Conservation (phyloP, 2,888 invertebrate species). For the Agonopterix arenella region DNA sequence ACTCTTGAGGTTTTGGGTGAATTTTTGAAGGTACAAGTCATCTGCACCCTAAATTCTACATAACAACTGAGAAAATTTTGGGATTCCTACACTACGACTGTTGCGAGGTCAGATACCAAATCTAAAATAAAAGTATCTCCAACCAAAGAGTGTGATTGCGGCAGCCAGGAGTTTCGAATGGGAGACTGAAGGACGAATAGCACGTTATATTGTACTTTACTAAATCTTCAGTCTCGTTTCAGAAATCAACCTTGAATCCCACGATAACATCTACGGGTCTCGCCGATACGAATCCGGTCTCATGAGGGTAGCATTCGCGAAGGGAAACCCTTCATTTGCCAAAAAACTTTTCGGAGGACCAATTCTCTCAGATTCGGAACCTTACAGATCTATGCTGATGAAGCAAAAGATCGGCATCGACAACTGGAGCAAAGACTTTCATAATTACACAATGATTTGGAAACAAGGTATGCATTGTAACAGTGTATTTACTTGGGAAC, state of each 20-base stretch:
- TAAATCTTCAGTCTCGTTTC: not conserved
- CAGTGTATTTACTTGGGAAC: too few species aligned
- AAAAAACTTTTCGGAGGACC: slow-evolving; percentile 59
- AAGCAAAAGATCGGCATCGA: slow-evolving; percentile 55
- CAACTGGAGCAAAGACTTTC: slow-evolving; percentile 79
- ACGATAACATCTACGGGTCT: slow-evolving; percentile 79
- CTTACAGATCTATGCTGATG: slow-evolving; percentile 53
- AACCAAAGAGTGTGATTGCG: too few species aligned
- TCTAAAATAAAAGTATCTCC: too few species aligned
- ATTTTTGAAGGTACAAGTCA: too few species aligned
- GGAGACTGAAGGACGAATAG: too few species aligned
- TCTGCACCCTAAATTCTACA: too few species aligned
- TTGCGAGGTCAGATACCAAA: too few species aligned
- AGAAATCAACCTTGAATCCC: slow-evolving; percentile 83
- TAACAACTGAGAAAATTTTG: too few species aligned
- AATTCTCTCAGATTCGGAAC: slow-evolving; percentile 50
- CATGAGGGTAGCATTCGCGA: slow-evolving; percentile 83
- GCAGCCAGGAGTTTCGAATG: too few species aligned
- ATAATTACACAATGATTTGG: slow-evolving; percentile 83
- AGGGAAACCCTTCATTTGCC: slow-evolving; percentile 76
- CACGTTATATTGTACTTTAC: too few species aligned
- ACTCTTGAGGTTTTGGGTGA: too few species aligned
- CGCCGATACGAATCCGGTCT: slow-evolving; percentile 81
- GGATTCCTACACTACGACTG: too few species aligned
- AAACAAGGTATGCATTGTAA: slow-evolving; percentile 51